These are phyloP conservation scores for Cebus imitator DNA, from an alignment of 2,113 vertebrate genomes.

Conservation along the genomic window DNA sequence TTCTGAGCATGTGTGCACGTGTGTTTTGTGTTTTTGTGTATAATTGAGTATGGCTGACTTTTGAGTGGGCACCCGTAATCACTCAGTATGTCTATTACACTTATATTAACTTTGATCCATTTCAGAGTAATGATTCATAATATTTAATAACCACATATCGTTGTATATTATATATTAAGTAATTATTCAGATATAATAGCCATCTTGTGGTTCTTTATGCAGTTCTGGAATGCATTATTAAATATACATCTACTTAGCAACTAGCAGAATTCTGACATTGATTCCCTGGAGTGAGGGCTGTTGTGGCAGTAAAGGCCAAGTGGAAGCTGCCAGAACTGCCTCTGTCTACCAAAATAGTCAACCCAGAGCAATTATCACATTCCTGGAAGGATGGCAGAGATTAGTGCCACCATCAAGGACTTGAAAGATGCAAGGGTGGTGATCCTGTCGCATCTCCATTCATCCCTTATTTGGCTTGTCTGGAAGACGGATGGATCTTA, in stretches of 20 bases:
- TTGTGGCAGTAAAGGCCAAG: not conserved
- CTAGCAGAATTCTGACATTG: not conserved
- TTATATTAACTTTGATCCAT: not conserved
- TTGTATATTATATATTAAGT: not conserved
- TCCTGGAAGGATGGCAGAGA: not conserved
- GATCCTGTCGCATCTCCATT: not conserved
- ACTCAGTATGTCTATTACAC: not conserved
- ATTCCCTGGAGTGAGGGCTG: not conserved
- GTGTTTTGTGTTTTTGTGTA: not conserved
- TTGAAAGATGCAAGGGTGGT: not conserved
- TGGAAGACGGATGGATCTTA: not conserved
- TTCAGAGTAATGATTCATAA: slow-evolving; percentile 12
- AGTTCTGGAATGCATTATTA: not conserved
- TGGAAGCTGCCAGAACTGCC: not conserved
- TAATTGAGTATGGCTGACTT: not conserved
- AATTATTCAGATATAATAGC: not conserved
- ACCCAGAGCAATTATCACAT: not conserved
- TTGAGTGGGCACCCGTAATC: not conserved
- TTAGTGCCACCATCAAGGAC: not conserved
- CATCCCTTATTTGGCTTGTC: not conserved
- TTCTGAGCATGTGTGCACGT: not conserved
- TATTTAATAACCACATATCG: not conserved
- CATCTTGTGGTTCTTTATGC: not conserved
- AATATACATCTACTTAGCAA: not conserved
- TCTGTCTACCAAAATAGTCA: not conserved